phyloP scores from a whole-genome alignment of 2,888 invertebrate species.

The Tetheella fluctuosa region DNA sequence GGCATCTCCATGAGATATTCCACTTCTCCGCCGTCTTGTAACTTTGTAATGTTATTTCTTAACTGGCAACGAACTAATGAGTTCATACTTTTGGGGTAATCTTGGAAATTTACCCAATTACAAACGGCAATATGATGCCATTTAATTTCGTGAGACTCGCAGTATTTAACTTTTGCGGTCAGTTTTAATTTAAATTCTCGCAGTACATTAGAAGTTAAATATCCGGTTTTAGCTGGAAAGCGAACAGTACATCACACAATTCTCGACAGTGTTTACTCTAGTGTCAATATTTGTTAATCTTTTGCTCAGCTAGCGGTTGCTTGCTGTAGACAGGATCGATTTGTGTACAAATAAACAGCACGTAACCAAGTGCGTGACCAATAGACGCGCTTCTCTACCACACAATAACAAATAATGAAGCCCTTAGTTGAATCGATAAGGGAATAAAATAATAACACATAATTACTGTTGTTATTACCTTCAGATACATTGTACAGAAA shows the following conservation, averaged over 20 bases:
- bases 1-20: conserved; percentile 26
- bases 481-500: conserved; percentile 3
- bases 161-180: background rate
- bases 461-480: conserved; percentile 4
- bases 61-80: conserved; percentile 39
- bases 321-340: background rate
- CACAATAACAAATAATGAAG: background rate
- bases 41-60: conserved; percentile 34
- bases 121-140: background rate
- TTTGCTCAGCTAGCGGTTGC: conserved; percentile 1
- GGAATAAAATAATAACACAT: background rate
- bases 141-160: background rate
- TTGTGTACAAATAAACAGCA: conserved; percentile 1
- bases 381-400: background rate
- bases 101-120: conserved; percentile 12
- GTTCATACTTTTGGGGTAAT: conserved; percentile 29
- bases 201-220: background rate
- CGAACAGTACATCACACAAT: background rate
- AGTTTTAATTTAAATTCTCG: background rate
- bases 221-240: background rate
- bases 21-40: conserved; percentile 22
- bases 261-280: background rate
- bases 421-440: background rate
- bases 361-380: background rate
- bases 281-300: conserved; percentile 3